Evolutionary conservation across 2,113 vertebrate genomes (phyloP).

Genomic region (Callorhinus ursinus): DNA sequence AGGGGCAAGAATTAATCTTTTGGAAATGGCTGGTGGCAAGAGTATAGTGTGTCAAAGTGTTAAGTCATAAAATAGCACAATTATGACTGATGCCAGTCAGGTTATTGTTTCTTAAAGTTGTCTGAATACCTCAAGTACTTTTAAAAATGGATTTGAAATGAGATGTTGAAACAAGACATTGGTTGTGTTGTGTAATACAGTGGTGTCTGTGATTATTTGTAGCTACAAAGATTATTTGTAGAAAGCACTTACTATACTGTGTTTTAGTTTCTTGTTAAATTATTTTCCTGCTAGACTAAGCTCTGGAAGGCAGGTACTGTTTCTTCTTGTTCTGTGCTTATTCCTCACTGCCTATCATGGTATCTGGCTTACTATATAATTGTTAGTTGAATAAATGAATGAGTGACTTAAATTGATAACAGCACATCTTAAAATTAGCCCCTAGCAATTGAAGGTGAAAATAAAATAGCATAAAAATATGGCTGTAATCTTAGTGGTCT

Average conservation of each 20-base stretch:
- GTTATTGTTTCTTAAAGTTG: slow-evolving; percentile 22
- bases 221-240: slow-evolving; percentile 26
- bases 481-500: neutral
- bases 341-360: neutral
- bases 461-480: neutral
- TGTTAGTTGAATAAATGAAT: neutral
- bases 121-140: neutral
- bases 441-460: neutral
- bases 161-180: neutral
- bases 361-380: neutral
- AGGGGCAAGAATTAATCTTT: slow-evolving; percentile 8
- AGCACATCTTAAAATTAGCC: slow-evolving; percentile 11
- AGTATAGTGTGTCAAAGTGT: neutral
- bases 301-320: neutral
- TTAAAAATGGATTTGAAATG: neutral
- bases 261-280: slow-evolving; percentile 11
- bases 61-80: neutral
- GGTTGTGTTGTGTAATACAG: neutral
- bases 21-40: neutral
- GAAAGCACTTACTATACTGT: neutral
- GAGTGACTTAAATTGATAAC: neutral
- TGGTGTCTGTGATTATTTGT: neutral
- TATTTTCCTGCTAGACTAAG: neutral
- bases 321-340: neutral
- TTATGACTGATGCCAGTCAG: neutral